Base-by-base conservation (phyloP, 2,113 vertebrate genomes). In the Seriola aureovittata region DNA sequence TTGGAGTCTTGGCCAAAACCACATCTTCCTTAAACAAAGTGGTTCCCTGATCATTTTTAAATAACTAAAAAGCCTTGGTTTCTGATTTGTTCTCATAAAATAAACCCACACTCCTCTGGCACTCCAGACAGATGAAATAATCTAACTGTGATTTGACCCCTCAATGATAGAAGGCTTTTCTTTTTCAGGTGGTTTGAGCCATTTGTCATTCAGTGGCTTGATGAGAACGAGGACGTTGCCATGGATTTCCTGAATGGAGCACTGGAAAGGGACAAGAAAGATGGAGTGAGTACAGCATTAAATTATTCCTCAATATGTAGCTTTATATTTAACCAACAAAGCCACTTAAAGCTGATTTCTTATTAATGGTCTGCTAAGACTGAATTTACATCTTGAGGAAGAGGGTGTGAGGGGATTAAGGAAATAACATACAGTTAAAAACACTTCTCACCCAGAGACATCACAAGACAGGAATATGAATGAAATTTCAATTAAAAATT, bases 161-260 rank as follows among this genome's bases (percentile, higher is more conserved):
- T 17, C 34, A 76, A 42, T 83, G 17, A 76, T 4, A n/a, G 12
- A 57, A 52, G 3, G 1, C 4, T 72, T 29, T 71, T 64, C 23
- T 58, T 69, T 84, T 83, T 36, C 63, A 99, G 98, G 91, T 99
- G 98, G 98, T 99, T 99, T 78, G 98, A 99, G 75, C 97, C 98
- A 11, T 99, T 99, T 92, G 98, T 99, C 77, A 98, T 99, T 88
- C 98, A 99, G 91, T 99, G 98, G 98, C 94, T 99, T 60, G 98
- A 97, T 89, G 98, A 99, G 94, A 99, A 99, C 48, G 98, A 99
- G 91, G 98, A 97, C 4, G 97, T 99, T 23, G 97, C 98, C 71
- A 96, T 98, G 97, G 98, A 99, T 84, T 99, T 99, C 89, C 96
- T 99, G 65, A 97, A 98, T 13, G 98, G 97, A 65, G 98, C 98